Base-by-base conservation (phyloP, 2,113 vertebrate species). In the Astur gentilis region DNA sequence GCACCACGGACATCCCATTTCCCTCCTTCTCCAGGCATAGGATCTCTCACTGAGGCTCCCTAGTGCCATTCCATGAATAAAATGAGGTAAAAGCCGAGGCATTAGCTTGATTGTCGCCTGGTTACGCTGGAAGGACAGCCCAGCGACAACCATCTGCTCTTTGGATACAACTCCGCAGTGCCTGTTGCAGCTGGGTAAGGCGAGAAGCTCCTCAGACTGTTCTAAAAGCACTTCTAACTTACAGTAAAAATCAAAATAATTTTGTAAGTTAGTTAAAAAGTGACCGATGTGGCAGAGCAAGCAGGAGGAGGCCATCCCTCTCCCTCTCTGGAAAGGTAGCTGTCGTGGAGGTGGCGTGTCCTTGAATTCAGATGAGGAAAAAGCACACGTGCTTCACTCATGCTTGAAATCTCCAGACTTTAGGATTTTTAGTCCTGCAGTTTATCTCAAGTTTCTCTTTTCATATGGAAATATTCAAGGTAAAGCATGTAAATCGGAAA, bases 381-480 rank as follows among this genome's bases (percentile, higher is more conserved):
- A 82, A 66, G 5, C 57, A 69, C 1, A 1, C 7, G 2, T 72
- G 45, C 49, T 58, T 83, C 67, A n/a, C 40, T 83, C 23, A 21
- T 55, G 64, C 58, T 70, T 70, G 50, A 87, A 84, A 93, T 47
- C n/a, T 64, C 65, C 73, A 67, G 54, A 44, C 34, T 61, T 23
- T 5, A 38, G 18, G 21, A 76, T 72, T 93, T 78, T 23, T 50
- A 34, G 31, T 69, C 69, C n/a, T 47, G 14, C 7, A 23, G 34
- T 83, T 81, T 95, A 66, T 75, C 69, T 83, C 83, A 85, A 40
- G 40, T 58, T 91, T 71, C 67, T 90, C 83, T 95, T 97, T 90
- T 86, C 78, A 93, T 90, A 44, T 75, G 83, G 89, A 97, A 97
- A 92, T 84, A 57, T 21, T 81, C 44, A 72, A 67, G 40, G 36